Base-by-base conservation (phyloP, 2,113 vertebrate genomes). In the Pseudopipra pipra region DNA sequence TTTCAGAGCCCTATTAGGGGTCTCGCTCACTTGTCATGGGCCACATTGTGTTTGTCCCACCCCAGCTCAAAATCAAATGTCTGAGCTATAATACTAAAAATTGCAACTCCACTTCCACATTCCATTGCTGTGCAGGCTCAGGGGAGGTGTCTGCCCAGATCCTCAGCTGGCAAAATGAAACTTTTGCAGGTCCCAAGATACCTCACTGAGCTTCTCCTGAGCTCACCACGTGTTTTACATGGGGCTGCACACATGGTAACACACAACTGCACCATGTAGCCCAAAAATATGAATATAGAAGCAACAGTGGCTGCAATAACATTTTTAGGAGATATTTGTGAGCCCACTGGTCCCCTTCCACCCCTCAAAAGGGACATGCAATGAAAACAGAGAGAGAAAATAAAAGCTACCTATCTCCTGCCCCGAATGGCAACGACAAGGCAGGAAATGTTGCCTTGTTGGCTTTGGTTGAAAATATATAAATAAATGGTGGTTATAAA, bases 141-240 rank as follows among this genome's bases (percentile, higher is more conserved):
- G 79, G 37, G 62, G 33, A 12, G 6, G 33, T 33, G 71, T 5
- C 30, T 39, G 73, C 35, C 46, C 65, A 37, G 23, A 18, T 12
- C 37, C 51, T 37, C 33, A 22, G 68, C 41, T 52, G 85, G 46
- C 25, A 65, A 43, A 28, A 24, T 1, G 8, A 22, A 43, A 8
- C 25, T 6, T 43, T 0, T 5, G 66, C 0, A 0, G 54, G 44
- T 75, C 5, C 8, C n/a, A 0, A 24, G 51, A 0, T 0, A 1
- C 4, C 18, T 55, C n/a, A 9, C 49, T 6, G 2, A 0, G 35
- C 65, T 61, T 22, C 72, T 77, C 27, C 39, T 3, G 56, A 6
- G 35, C 19, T 27, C 43, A 1, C 17, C 37, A 0, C 0, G 0
- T 1, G 6, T 8, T 37, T 16, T 6, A 10, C 35, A n/a, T 5